Percentiles rank a stretch among this genome's conserved stretches.
Conservation (phyloP, 2,113 vertebrate species). For the Anolis carolinensis region DNA sequence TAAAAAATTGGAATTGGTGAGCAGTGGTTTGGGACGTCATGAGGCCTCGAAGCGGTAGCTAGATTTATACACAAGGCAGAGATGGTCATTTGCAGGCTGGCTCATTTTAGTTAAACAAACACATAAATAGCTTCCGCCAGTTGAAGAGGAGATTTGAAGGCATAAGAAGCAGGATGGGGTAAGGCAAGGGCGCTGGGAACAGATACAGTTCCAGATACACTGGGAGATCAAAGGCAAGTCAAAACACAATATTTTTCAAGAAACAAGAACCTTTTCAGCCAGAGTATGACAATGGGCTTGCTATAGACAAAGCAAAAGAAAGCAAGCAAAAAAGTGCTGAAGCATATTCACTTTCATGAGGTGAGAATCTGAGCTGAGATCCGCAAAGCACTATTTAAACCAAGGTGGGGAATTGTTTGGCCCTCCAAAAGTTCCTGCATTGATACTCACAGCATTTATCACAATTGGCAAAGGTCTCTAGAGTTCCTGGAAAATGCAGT, state of each 20-base stretch:
- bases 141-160: conserved; percentile 9
- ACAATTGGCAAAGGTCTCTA: neutral
- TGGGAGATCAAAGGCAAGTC: conserved; percentile 28
- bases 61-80: conserved; percentile 37
- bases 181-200: neutral
- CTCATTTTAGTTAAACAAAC: conserved; percentile 51
- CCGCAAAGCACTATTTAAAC: neutral
- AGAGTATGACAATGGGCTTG: neutral
- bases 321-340: neutral
- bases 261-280: neutral
- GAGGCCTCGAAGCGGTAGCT: conserved; percentile 28
- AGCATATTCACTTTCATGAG: neutral
- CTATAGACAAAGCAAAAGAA: neutral
- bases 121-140: conserved; percentile 20
- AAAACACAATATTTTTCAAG: neutral
- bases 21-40: conserved; percentile 34
- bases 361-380: neutral
- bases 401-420: neutral
- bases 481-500: neutral
- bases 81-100: conserved; percentile 33
- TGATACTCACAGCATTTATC: neutral
- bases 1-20: conserved; percentile 50
- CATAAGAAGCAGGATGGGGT: neutral
- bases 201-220: neutral
- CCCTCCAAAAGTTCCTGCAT: no score